These are phyloP conservation scores for Lagopus leucura DNA, from an alignment of 2,113 vertebrate species.

Conservation along the genomic window DNA sequence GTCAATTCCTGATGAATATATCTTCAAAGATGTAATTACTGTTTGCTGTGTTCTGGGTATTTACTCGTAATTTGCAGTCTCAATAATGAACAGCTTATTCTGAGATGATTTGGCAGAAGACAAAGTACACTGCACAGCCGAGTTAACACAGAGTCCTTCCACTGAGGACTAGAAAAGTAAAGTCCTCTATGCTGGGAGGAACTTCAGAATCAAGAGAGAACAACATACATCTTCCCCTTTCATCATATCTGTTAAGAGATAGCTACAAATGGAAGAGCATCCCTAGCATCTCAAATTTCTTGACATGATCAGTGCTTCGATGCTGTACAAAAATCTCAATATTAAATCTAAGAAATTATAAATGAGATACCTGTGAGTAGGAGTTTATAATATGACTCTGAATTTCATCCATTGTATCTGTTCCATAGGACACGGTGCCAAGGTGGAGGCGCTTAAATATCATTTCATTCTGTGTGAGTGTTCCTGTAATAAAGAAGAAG, in stretches of 20 bases:
- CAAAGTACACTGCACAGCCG: not conserved
- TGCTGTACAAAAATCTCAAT: not conserved
- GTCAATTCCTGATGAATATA: not conserved
- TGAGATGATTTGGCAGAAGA: not conserved
- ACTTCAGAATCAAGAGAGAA: not conserved
- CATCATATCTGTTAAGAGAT: not conserved
- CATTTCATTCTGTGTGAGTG: constrained; percentile 98
- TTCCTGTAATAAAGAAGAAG: constrained; percentile 80
- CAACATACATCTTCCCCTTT: not conserved
- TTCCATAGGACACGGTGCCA: constrained; percentile 95
- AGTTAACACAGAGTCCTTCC: not conserved
- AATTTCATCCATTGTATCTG: constrained; percentile 98
- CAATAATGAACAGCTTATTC: not conserved
- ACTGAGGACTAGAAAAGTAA: not conserved
- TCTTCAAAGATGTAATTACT: constrained; percentile 15
- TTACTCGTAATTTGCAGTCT: not conserved
- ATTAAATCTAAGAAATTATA: not conserved
- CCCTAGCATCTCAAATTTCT: not conserved
- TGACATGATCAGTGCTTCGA: not conserved
- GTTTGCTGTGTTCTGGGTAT: not conserved
- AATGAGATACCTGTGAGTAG: constrained; percentile 84
- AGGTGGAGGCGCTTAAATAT: constrained; percentile 96
- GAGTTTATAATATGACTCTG: constrained; percentile 89
- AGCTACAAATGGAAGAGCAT: not conserved
- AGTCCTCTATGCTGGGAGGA: not conserved